These are phyloP conservation scores for Lates calcarifer DNA, from an alignment of 2,113 vertebrate genomes.

Conservation along the genomic window DNA sequence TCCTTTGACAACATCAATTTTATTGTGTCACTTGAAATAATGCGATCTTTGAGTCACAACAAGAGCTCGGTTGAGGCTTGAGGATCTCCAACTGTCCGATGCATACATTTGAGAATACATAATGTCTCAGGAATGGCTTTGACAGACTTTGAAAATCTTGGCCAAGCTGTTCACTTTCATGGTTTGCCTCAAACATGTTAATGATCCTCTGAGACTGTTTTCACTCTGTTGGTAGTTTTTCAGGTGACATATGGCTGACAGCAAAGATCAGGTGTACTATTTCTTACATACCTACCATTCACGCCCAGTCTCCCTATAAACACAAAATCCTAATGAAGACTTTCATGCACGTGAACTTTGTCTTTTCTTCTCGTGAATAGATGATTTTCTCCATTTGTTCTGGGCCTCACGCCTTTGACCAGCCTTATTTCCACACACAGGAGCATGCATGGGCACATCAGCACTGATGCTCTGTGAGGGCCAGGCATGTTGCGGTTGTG, in stretches of 20 bases:
- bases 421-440: background rate
- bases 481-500: conserved; percentile 45
- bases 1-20: conserved; percentile 58
- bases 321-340: conserved; percentile 17
- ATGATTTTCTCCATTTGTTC: conserved; percentile 42
- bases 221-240: conserved; percentile 22
- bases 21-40: conserved; percentile 67
- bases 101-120: conserved; percentile 27
- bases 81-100: background rate
- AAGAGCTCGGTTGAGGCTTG: conserved; percentile 51
- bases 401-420: conserved; percentile 23
- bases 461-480: conserved; percentile 25
- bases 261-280: conserved; percentile 18
- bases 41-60: conserved; percentile 71
- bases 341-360: conserved; percentile 1
- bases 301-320: conserved; percentile 5
- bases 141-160: conserved; percentile 42
- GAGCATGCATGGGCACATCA: conserved; percentile 64
- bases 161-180: conserved; percentile 32
- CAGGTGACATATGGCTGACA: conserved; percentile 50
- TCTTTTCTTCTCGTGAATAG: conserved; percentile 33
- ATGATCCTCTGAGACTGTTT: conserved; percentile 33
- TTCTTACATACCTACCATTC: conserved; percentile 33
- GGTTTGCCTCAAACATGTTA: conserved; percentile 43
- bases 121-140: conserved; percentile 64